These are phyloP conservation scores for Chrysolina oricalcia DNA, from an alignment of 2,888 invertebrate species.

Conservation along the genomic window DNA sequence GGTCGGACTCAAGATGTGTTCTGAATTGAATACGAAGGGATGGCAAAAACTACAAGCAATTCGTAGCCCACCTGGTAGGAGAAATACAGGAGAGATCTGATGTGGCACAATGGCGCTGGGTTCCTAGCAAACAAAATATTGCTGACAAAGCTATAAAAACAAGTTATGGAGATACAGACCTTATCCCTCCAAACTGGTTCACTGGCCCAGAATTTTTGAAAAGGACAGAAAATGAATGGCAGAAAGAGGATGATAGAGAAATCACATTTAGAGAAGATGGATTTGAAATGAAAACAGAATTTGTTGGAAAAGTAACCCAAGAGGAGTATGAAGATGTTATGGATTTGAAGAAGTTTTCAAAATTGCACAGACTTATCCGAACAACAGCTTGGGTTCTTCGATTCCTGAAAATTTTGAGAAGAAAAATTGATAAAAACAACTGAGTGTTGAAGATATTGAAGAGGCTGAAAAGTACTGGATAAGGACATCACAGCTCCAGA, in stretches of 20 bases:
- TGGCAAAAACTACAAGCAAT: constrained; percentile 6
- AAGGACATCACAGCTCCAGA: not conserved
- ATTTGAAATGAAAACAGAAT: not conserved
- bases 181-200: constrained; percentile 15
- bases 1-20: not conserved
- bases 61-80: constrained; percentile 6
- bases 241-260: not conserved
- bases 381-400: not conserved
- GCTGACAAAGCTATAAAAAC: constrained; percentile 15
- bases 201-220: constrained; percentile 1
- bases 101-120: constrained; percentile 4
- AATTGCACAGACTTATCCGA: not conserved
- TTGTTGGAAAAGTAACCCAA: not conserved
- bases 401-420: not conserved
- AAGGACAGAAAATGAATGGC: not conserved
- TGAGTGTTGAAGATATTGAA: not conserved
- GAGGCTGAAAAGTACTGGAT: constrained; percentile 6
- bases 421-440: not conserved
- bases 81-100: constrained; percentile 7
- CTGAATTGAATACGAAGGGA: not conserved
- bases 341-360: not conserved
- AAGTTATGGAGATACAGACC: not conserved
- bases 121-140: constrained; percentile 13
- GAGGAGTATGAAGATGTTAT: not conserved
- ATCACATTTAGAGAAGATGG: not conserved